Base-by-base conservation (phyloP, 2,797 vertebrate species). In the Enteromius radiatus region DNA sequence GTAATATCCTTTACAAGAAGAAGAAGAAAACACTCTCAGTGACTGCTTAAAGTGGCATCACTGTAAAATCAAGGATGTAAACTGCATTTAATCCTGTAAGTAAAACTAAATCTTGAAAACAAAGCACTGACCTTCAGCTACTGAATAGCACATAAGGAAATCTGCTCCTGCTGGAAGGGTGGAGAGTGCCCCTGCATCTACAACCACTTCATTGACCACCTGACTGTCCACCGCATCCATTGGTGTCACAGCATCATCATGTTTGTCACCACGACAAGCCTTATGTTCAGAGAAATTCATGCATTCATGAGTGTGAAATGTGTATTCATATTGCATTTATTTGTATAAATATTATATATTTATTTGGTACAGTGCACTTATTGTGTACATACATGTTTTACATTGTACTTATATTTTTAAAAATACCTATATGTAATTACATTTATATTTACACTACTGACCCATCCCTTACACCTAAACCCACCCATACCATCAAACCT, bases 71-170 rank as follows among this genome's bases (percentile, higher is more conserved):
- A n/a, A 47, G 6, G 26, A 31, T 52, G 21, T 36, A 5, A 7
- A 41, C 8, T 6, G 45, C 31, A 47, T 36, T 31, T 43, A 70
- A 9, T 41, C 49, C 4, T 9, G 8, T 23, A 26, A 7, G 52
- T 19, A 23, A 6, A 64, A 19, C 1, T n/a, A 31, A 4, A 75
- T 26, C 12, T 21, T 49, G 1, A 7, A 38, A 47, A 36, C 3
- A 38, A 47, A 12, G 56, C 23, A 84, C 84, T 81, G 70, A 95
- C 96, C 96, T 93, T 95, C 93, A 0, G 95, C 95, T 33, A 96
- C 96, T 0, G 96, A 96, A 87, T 96, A 96, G 54, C 96, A 96
- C 95, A 96, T 96, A 79, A 96, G 89, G 63, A 96, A 96, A 83
- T 96, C 96, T 0, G 96, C 96, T 15, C 94, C 95, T 0, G 96